These are phyloP conservation scores for Aleadryas rufinucha DNA, from an alignment of 2,113 vertebrate genomes.

Conservation along the genomic window DNA sequence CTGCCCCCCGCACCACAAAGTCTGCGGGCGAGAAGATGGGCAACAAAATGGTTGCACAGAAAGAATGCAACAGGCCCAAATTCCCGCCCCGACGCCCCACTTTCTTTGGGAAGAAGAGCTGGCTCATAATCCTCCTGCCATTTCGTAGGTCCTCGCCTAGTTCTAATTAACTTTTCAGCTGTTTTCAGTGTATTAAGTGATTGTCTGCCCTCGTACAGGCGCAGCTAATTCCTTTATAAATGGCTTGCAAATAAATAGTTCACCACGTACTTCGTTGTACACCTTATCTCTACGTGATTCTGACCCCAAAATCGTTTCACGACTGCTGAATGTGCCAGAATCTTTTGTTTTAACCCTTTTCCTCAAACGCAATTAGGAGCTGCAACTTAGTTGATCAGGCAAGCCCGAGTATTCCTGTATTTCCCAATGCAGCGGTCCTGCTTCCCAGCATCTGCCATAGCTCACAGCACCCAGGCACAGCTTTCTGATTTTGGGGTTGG, in stretches of 20 bases:
- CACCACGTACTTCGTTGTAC: neutral
- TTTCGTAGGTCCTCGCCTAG: neutral
- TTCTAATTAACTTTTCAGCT: conserved; percentile 27
- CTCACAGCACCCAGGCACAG: conserved; percentile 21
- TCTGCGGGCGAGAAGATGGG: conserved; percentile 28
- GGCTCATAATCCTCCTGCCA: neutral
- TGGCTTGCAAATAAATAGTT: neutral
- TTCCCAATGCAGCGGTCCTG: neutral
- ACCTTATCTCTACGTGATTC: neutral
- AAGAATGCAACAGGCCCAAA: conserved; percentile 68
- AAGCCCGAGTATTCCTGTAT: neutral
- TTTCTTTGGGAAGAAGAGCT: neutral
- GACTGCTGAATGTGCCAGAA: neutral
- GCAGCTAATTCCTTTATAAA: neutral
- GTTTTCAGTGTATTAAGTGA: neutral
- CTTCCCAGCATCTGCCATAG: neutral
- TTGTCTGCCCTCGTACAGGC: neutral
- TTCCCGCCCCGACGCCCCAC: neutral
- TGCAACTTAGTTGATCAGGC: neutral
- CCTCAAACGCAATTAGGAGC: neutral
- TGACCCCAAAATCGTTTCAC: neutral
- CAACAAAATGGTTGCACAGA: conserved; percentile 72
- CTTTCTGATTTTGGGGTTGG: neutral
- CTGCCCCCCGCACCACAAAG: neutral
- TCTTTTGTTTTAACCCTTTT: neutral